Evolutionary conservation across 2,113 vertebrate genomes (phyloP).

Genomic region (Pantherophis guttatus): DNA sequence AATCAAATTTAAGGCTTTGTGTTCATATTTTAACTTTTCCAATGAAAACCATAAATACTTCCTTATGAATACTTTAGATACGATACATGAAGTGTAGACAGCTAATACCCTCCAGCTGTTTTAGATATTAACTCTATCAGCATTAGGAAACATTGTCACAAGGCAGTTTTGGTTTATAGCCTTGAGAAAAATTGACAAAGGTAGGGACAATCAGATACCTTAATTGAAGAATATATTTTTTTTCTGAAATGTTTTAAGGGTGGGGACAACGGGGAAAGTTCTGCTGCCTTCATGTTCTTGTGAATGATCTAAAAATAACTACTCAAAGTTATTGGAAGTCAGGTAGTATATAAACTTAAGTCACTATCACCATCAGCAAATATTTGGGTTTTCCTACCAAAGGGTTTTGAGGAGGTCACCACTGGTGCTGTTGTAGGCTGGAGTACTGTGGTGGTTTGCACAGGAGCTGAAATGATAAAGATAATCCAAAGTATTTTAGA

Average conservation of each 20-base stretch:
- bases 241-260: not conserved
- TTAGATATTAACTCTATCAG: not conserved
- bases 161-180: not conserved
- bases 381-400: constrained; percentile 44
- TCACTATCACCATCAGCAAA: not conserved
- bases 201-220: not conserved
- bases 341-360: not conserved
- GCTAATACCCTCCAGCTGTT: not conserved
- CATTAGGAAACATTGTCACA: not conserved
- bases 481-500: not conserved
- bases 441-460: not conserved
- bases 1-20: not conserved
- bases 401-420: constrained; percentile 32
- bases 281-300: not conserved
- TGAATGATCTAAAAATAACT: not conserved
- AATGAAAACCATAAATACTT: not conserved
- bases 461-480: constrained; percentile 51
- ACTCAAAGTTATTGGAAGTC: not conserved
- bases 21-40: not conserved
- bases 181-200: not conserved
- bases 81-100: not conserved
- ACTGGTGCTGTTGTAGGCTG: accelerated
- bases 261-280: not conserved
- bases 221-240: not conserved
- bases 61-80: not conserved